These are phyloP conservation scores for Bibio marci DNA, from an alignment of 2,888 invertebrate genomes.

Conservation along the genomic window DNA sequence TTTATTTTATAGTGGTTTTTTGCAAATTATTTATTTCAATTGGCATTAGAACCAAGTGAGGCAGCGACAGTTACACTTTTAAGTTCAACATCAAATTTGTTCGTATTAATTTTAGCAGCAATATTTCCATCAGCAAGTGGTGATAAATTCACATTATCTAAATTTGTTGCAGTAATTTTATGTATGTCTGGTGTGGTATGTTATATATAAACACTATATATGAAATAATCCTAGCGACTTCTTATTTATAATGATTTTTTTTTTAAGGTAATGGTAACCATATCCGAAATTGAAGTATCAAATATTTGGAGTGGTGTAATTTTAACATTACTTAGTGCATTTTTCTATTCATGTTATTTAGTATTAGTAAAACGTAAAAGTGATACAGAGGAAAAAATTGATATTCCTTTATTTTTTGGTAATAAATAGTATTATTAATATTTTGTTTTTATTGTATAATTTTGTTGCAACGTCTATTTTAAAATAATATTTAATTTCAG, in stretches of 20 bases:
- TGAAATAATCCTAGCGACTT: neutral
- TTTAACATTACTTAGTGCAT: conserved; percentile 69
- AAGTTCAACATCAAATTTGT: conserved; percentile 76
- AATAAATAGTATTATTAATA: conserved; percentile 18
- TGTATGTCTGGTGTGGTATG: conserved; percentile 66
- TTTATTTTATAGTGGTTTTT: conserved; percentile 65
- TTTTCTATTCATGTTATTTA: conserved; percentile 81
- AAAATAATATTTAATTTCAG: conserved; percentile 33
- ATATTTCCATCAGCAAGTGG: conserved; percentile 64
- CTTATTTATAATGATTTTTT: conserved; percentile 1
- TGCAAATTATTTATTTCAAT: conserved; percentile 83
- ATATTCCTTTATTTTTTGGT: conserved; percentile 93
- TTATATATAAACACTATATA: conserved; percentile 11
- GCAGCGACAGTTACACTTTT: conserved; percentile 77
- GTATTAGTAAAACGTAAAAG: conserved; percentile 73
- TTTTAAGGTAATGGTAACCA: conserved; percentile 53
- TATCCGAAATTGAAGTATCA: conserved; percentile 53
- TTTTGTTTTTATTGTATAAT: neutral
- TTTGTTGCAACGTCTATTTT: conserved; percentile 5
- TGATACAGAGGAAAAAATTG: conserved; percentile 83
- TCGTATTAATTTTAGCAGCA: conserved; percentile 74
- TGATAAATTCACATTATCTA: conserved; percentile 75
- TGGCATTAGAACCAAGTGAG: conserved; percentile 68
- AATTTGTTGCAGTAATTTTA: conserved; percentile 60
- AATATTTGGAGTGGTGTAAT: conserved; percentile 60